Evolutionary conservation across 2,888 invertebrate species (phyloP).

Genomic region (Orthosia gothica): DNA sequence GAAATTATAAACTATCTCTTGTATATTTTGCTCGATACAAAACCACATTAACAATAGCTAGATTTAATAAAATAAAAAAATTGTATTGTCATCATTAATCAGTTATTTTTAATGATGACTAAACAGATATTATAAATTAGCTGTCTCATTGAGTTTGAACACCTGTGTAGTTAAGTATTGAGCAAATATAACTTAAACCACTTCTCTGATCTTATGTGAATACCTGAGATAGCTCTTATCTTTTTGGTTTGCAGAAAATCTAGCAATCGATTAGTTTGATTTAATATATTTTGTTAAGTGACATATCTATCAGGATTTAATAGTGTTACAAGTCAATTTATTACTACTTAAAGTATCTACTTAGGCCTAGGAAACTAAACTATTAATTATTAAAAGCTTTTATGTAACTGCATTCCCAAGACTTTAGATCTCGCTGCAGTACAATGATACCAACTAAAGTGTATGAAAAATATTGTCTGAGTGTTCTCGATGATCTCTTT

Average conservation of each 20-base stretch:
- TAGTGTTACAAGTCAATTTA: neutral
- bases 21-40: neutral
- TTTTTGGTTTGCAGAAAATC: constrained; percentile 24
- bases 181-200: constrained; percentile 16
- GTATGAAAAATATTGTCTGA: neutral
- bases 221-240: constrained; percentile 28
- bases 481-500: too few relatives aligned
- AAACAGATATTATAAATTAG: constrained; percentile 4
- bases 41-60: neutral
- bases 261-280: constrained; percentile 2
- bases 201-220: constrained; percentile 8
- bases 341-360: neutral
- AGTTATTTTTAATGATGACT: constrained; percentile 27
- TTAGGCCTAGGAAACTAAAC: neutral
- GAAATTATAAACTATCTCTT: too few relatives aligned
- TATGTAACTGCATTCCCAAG: neutral
- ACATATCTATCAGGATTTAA: constrained; percentile 7
- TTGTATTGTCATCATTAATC: neutral
- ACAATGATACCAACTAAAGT: neutral
- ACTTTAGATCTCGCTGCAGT: neutral
- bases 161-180: constrained; percentile 17
- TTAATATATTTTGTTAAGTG: neutral
- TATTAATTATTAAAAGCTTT: neutral
- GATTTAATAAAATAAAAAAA: neutral
- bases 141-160: constrained; percentile 24